phyloP scores from a whole-genome alignment of 2,797 vertebrate genomes.

The Dermochelys coriacea region DNA sequence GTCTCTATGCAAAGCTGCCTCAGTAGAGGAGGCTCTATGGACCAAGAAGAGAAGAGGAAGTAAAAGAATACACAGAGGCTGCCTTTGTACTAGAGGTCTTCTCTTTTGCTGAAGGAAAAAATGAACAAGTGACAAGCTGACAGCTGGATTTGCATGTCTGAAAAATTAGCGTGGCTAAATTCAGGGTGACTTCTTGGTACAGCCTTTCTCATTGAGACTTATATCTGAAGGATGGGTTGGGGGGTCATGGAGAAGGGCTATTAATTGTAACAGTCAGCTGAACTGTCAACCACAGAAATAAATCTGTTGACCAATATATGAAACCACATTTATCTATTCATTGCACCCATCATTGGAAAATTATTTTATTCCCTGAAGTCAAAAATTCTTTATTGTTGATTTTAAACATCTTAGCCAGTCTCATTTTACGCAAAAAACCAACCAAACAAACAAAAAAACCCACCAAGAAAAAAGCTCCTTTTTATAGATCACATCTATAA shows the following conservation, averaged over 20 bases:
- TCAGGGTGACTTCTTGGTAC: constrained; percentile 40
- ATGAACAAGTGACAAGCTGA: background rate
- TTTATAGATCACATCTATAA: background rate
- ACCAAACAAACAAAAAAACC: too few species aligned
- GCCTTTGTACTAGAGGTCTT: background rate
- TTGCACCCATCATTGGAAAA: constrained; percentile 10
- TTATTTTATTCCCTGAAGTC: background rate
- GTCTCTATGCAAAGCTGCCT: background rate
- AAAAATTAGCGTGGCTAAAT: constrained; percentile 34
- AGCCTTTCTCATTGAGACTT: background rate
- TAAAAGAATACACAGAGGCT: background rate
- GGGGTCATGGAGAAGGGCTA: background rate
- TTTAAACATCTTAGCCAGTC: constrained; percentile 8
- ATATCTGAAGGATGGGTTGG: background rate
- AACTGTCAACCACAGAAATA: constrained; percentile 40
- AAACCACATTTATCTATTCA: constrained; percentile 27
- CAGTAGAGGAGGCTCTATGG: background rate
- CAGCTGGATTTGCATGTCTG: constrained; percentile 3
- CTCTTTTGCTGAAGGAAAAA: background rate
- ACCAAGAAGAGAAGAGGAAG: background rate
- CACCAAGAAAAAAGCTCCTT: background rate
- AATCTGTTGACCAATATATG: constrained; percentile 49
- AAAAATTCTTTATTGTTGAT: background rate
- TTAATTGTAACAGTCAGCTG: constrained; percentile 46
- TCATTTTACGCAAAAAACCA: constrained; percentile 23